Percentiles rank a stretch among this genome's conserved stretches.
These are phyloP conservation scores for Willowsia nigromaculata DNA, from an alignment of 2,888 invertebrate species.

Conservation along the genomic window DNA sequence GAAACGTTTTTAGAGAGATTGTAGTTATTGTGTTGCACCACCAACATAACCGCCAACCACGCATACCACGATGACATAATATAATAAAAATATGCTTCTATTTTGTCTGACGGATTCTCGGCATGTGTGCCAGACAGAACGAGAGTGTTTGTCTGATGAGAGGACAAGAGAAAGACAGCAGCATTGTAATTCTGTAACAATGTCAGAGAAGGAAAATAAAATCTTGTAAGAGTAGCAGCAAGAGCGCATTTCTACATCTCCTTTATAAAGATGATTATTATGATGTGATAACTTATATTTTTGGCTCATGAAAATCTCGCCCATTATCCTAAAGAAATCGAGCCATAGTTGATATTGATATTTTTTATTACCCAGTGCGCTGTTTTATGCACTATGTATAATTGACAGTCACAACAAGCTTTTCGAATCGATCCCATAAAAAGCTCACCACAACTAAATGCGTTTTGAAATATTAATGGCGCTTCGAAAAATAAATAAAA, in stretches of 20 bases:
- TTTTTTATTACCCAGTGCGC: no score
- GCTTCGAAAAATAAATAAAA: no score
- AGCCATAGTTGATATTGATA: neutral
- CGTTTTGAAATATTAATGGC: neutral
- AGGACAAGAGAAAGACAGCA: neutral
- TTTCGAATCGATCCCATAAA: neutral
- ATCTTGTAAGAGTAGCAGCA: neutral
- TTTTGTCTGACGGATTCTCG: slow-evolving; percentile 14
- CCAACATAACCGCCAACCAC: slow-evolving; percentile 23
- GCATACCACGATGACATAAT: slow-evolving; percentile 44
- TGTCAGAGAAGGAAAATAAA: no score
- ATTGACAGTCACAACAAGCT: neutral
- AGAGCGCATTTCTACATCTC: neutral
- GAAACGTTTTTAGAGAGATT: neutral
- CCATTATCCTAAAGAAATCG: neutral
- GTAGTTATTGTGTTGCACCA: neutral
- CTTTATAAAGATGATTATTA: neutral
- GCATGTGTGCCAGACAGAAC: slow-evolving; percentile 43
- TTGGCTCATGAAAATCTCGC: neutral
- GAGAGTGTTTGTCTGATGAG: neutral
- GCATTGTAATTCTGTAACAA: neutral
- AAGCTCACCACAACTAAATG: neutral
- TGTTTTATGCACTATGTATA: neutral
- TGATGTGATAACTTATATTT: neutral
- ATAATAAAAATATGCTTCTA: slow-evolving; percentile 1